A percentile compares a stretch with the other conserved stretches of the same genome.
Evolutionary conservation across 2,888 invertebrate species (phyloP).

Genomic region (Phytoseiulus persimilis): DNA sequence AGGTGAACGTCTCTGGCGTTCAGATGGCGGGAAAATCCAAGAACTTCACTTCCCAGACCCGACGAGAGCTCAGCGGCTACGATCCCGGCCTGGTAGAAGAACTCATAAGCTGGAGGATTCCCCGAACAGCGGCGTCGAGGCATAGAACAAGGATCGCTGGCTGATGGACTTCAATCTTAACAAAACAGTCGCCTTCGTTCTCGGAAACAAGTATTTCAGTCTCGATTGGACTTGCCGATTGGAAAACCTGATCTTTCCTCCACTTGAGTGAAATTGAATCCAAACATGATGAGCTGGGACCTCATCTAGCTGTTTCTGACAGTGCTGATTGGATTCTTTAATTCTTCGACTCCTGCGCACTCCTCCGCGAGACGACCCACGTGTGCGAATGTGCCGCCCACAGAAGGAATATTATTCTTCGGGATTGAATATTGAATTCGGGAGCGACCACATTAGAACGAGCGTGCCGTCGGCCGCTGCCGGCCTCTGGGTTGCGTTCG

Average conservation of each 20-base stretch:
- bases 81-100: too few relatives aligned
- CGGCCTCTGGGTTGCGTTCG: neutral
- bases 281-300: neutral
- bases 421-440: neutral
- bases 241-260: neutral
- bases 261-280: neutral
- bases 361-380: neutral
- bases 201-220: neutral
- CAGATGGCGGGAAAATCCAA: too few relatives aligned
- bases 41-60: too few relatives aligned
- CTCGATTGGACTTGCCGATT: neutral
- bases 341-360: neutral
- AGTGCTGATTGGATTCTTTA: neutral
- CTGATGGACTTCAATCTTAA: neutral
- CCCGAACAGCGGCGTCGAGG: neutral
- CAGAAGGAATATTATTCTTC: neutral
- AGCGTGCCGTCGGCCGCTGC: neutral
- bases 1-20: too few relatives aligned
- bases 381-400: neutral
- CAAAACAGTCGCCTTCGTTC: neutral
- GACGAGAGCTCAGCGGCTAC: too few relatives aligned
- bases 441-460: neutral
- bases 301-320: neutral
- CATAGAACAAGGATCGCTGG: neutral
- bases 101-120: neutral